Evolutionary conservation across 1,140 invertebrate species (phyloP).

Genomic region (Physella acuta): DNA sequence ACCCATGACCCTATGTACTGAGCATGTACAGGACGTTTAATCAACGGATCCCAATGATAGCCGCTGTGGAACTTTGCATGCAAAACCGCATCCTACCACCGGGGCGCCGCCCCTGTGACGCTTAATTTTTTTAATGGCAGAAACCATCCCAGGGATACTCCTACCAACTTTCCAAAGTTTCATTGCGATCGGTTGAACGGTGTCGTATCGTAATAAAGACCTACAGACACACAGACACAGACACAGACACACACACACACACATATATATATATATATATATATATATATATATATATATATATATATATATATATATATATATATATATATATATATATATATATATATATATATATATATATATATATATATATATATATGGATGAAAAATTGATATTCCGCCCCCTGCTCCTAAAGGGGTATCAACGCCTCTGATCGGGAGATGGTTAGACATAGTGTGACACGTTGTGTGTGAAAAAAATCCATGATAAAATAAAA

Average conservation of each 20-base stretch:
- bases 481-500: neutral
- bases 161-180: too few relatives aligned
- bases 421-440: neutral
- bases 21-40: too few relatives aligned
- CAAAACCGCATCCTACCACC: too few relatives aligned
- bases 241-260: constrained; percentile 17
- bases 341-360: neutral
- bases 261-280: neutral
- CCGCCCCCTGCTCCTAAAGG: neutral
- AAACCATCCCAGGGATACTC: too few relatives aligned
- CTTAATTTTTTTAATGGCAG: too few relatives aligned
- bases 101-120: too few relatives aligned
- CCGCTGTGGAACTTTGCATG: too few relatives aligned
- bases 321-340: neutral
- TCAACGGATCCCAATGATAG: too few relatives aligned
- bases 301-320: neutral
- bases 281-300: neutral
- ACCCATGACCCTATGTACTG: too few relatives aligned
- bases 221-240: constrained; percentile 1
- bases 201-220: too few relatives aligned
- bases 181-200: too few relatives aligned
- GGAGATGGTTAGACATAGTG: neutral
- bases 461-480: neutral
- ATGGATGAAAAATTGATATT: too few relatives aligned
- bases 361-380: neutral